Evolutionary conservation across 2,888 invertebrate species (phyloP).

Genomic region (Fabriciana adippe): DNA sequence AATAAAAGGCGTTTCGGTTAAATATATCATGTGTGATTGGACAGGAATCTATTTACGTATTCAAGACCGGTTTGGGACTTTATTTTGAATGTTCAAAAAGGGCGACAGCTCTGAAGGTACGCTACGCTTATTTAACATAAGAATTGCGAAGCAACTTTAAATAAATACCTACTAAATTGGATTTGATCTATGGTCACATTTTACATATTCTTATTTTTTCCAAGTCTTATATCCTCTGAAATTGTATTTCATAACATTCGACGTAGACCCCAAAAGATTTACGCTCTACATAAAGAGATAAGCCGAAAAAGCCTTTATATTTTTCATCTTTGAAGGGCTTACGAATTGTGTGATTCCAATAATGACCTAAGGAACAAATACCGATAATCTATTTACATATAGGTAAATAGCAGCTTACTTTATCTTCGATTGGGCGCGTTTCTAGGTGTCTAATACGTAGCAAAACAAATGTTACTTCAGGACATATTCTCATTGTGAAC

Average conservation of each 20-base stretch:
- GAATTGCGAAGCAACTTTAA: neutral
- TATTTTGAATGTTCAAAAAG: constrained; percentile 25
- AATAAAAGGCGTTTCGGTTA: constrained; percentile 23
- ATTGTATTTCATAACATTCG: constrained; percentile 17
- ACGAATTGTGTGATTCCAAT: constrained; percentile 11
- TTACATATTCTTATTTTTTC: neutral
- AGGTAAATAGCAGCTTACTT: neutral
- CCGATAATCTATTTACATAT: neutral
- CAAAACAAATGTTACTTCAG: too few species aligned
- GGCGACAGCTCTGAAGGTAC: constrained; percentile 8
- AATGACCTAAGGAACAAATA: constrained; percentile 7
- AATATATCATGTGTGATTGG: constrained; percentile 34
- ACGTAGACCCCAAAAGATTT: constrained; percentile 9
- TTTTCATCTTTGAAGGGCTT: constrained; percentile 16
- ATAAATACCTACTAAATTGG: neutral
- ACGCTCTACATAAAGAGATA: constrained; percentile 16
- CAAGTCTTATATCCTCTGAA: constrained; percentile 7
- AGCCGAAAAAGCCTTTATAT: constrained; percentile 16
- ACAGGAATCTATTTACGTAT: constrained; percentile 33
- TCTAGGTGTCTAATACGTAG: too few species aligned
- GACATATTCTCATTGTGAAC: too few species aligned
- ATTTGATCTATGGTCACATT: constrained; percentile 2
- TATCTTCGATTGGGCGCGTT: too few species aligned
- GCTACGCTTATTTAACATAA: constrained; percentile 9
- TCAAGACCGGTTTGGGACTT: constrained; percentile 20